phyloP scores from a whole-genome alignment of 2,888 invertebrate species.

The Drosophila gaucha region DNA sequence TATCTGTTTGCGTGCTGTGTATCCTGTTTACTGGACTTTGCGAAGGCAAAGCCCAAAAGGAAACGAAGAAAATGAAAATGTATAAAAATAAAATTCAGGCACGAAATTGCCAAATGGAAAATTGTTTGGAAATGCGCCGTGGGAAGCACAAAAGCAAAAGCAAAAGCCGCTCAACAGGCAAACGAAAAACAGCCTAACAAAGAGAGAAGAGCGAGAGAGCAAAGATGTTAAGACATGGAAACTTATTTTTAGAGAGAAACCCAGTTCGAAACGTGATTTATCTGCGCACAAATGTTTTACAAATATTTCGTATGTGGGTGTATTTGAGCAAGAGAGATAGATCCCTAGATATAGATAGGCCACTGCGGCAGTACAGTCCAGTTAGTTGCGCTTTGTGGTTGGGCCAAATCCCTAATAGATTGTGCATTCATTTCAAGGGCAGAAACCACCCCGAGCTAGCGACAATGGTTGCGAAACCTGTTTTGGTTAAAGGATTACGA shows the following conservation, averaged over 20 bases:
- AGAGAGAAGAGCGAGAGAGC: slow-evolving; percentile 4
- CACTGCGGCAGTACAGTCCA: slow-evolving; percentile 59
- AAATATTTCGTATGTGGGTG: slow-evolving; percentile 55
- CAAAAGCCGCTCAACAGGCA: slow-evolving; percentile 61
- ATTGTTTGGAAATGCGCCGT: slow-evolving; percentile 61
- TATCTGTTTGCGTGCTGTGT: slow-evolving; percentile 22
- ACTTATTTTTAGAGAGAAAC: slow-evolving; percentile 70
- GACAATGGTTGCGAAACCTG: slow-evolving; percentile 56
- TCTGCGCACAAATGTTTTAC: slow-evolving; percentile 59
- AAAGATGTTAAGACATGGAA: slow-evolving; percentile 19
- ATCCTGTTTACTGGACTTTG: slow-evolving; percentile 56
- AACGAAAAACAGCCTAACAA: slow-evolving; percentile 25
- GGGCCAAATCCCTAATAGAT: slow-evolving; percentile 49
- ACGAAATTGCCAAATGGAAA: slow-evolving; percentile 52
- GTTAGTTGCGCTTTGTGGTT: slow-evolving; percentile 60
- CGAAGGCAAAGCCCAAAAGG: slow-evolving; percentile 76
- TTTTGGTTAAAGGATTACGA: slow-evolving; percentile 66
- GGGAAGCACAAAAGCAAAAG: slow-evolving; percentile 65
- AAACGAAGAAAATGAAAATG: slow-evolving; percentile 50
- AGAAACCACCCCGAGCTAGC: slow-evolving; percentile 45
- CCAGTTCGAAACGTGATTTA: slow-evolving; percentile 59
- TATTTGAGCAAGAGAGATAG: slow-evolving; percentile 25
- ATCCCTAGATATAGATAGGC: slow-evolving; percentile 27
- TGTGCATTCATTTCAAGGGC: slow-evolving; percentile 52
- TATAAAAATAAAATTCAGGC: slow-evolving; percentile 45